Conservation (phyloP, 2,113 vertebrate genomes). For the Peromyscus maniculatus region DNA sequence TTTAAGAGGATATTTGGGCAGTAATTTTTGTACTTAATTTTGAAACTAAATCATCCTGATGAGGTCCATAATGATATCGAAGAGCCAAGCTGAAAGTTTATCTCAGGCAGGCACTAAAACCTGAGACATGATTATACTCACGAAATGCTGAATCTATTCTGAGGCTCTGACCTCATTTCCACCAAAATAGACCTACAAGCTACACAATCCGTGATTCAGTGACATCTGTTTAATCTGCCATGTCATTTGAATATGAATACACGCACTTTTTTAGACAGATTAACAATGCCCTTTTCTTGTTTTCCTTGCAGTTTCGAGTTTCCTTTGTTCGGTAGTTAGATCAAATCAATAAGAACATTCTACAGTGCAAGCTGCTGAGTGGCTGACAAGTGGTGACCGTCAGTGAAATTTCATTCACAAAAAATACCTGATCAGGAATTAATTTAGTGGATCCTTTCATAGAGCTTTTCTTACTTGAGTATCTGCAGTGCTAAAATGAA, state of each 20-base stretch:
- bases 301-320: slow-evolving; percentile 57
- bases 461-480: background rate
- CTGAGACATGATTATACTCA: slow-evolving; percentile 22
- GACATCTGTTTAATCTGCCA: slow-evolving; percentile 59
- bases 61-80: background rate
- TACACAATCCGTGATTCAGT: slow-evolving; percentile 5
- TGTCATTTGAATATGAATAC: slow-evolving; percentile 55
- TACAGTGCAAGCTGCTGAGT: background rate
- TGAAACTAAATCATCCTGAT: background rate
- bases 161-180: slow-evolving; percentile 69
- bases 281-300: slow-evolving; percentile 43
- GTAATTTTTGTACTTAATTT: slow-evolving; percentile 40
- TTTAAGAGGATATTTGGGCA: slow-evolving; percentile 16
- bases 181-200: slow-evolving; percentile 59
- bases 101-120: background rate
- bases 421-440: background rate
- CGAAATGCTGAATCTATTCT: slow-evolving; percentile 41
- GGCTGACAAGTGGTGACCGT: background rate
- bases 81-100: slow-evolving; percentile 14
- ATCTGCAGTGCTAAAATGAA: background rate
- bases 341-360: slow-evolving; percentile 11
- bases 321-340: slow-evolving; percentile 26
- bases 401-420: background rate
- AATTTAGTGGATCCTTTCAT: slow-evolving; percentile 25
- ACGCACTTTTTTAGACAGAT: background rate